Evolutionary conservation across 2,797 vertebrate genomes (phyloP).

Genomic region (Chelidonichthys spinosus): DNA sequence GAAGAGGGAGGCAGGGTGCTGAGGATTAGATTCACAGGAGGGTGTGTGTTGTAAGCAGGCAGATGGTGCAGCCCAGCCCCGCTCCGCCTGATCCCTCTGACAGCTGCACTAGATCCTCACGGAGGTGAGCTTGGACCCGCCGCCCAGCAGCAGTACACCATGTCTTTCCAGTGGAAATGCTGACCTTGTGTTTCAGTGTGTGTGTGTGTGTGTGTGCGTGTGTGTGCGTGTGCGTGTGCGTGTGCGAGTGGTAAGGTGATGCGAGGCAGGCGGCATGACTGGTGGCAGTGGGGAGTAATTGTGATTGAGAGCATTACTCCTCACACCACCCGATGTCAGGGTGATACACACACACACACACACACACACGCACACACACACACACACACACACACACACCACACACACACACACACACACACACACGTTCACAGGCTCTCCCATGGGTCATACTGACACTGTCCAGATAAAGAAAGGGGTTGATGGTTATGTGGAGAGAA

Average conservation of each 20-base stretch:
- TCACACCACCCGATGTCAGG: constrained; percentile 73
- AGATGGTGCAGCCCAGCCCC: constrained; percentile 62
- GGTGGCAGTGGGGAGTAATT: constrained; percentile 83
- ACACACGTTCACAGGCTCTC: constrained; percentile 62
- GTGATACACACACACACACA: constrained; percentile 42
- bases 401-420: constrained; percentile 43
- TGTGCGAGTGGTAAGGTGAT: constrained; percentile 56
- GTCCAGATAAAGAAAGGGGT: constrained; percentile 84
- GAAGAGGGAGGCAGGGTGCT: constrained; percentile 73
- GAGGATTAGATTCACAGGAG: constrained; percentile 71
- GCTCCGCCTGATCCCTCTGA: constrained; percentile 66
- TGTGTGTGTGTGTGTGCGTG: constrained; percentile 24
- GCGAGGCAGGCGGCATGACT: constrained; percentile 73
- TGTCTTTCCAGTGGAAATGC: constrained; percentile 68
- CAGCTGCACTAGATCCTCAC: constrained; percentile 76
- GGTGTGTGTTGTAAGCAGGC: constrained; percentile 76
- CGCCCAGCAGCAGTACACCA: constrained; percentile 58
- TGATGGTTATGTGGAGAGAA: constrained; percentile 73
- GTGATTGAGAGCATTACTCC: constrained; percentile 82
- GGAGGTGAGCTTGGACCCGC: constrained; percentile 67
- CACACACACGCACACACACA: constrained; percentile 12
- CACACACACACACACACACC: constrained; percentile 33
- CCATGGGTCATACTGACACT: constrained; percentile 83
- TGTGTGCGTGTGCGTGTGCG: constrained; percentile 20
- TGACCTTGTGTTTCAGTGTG: constrained; percentile 57